These are phyloP conservation scores for Oenanthe melanoleuca DNA, from an alignment of 2,113 vertebrate genomes.

Conservation along the genomic window DNA sequence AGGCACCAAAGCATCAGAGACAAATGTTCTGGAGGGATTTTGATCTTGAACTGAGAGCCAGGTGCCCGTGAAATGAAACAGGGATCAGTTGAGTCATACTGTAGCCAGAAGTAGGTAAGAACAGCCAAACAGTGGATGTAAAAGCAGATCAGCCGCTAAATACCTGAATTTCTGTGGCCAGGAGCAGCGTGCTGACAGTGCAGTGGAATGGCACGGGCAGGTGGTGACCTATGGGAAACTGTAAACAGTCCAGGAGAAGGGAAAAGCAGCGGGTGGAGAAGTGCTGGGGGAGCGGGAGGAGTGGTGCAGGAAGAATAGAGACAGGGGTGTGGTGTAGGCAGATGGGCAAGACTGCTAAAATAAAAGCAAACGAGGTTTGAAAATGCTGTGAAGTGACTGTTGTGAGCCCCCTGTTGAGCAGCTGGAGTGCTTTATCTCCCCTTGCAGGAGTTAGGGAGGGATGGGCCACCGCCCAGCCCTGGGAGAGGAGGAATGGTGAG, in stretches of 20 bases:
- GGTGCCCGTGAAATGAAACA: neutral
- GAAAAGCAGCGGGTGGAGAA: neutral
- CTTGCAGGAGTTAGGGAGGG: neutral
- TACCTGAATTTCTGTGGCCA: neutral
- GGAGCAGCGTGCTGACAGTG: neutral
- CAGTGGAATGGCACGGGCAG: neutral
- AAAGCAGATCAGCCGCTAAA: neutral
- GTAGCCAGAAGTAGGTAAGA: neutral
- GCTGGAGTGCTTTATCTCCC: neutral
- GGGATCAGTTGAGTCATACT: neutral
- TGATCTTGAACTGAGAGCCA: neutral
- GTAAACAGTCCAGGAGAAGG: neutral
- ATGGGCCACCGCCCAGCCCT: accelerated
- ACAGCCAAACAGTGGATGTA: neutral
- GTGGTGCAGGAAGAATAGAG: neutral
- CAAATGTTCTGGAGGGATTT: neutral
- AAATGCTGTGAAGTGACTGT: neutral
- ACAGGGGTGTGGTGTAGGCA: neutral
- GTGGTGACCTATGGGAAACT: neutral
- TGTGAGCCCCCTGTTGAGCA: neutral
- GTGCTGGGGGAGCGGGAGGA: neutral
- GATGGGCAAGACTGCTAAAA: neutral
- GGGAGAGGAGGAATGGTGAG: neutral
- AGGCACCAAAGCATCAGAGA: neutral
- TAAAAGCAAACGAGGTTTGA: neutral